A percentile compares a stretch with the other conserved stretches of the same genome.
phyloP scores from a whole-genome alignment of 2,888 invertebrate species.

The Tanaodytes sp. region DNA sequence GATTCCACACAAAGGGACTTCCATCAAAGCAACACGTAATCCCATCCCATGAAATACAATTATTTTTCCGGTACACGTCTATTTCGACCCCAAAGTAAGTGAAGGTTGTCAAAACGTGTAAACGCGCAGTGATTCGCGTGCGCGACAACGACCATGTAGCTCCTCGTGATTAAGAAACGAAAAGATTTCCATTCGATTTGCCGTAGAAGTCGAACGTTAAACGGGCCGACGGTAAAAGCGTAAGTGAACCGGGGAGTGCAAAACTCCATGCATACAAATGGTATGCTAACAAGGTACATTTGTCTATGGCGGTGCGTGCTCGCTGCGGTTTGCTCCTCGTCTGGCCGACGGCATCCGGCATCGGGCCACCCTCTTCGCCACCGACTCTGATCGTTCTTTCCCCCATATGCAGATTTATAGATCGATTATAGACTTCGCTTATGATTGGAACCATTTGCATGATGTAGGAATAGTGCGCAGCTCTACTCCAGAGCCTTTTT shows the following conservation, averaged over 20 bases:
- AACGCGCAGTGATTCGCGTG: slow-evolving; percentile 9
- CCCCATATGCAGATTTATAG: slow-evolving; percentile 72
- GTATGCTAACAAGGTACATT: slow-evolving; percentile 73
- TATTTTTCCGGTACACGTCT: too few relatives aligned
- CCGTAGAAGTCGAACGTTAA: slow-evolving; percentile 68
- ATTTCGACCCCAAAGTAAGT: too few relatives aligned
- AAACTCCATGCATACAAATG: slow-evolving; percentile 73
- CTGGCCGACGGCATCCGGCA: slow-evolving; percentile 50
- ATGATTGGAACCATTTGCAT: slow-evolving; percentile 73
- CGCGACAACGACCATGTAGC: too few relatives aligned
- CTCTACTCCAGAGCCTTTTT: slow-evolving; percentile 28
- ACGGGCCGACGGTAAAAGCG: slow-evolving; percentile 60
- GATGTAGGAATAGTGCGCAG: slow-evolving; percentile 64
- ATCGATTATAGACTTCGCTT: slow-evolving; percentile 72
- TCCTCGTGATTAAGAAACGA: slow-evolving; percentile 45
- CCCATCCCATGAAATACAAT: too few relatives aligned
- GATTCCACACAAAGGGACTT: too few relatives aligned
- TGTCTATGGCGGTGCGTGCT: slow-evolving; percentile 68
- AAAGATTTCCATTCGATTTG: slow-evolving; percentile 69
- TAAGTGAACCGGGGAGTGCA: slow-evolving; percentile 63
- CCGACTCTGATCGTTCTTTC: slow-evolving; percentile 54
- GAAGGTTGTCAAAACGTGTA: slow-evolving; percentile 27
- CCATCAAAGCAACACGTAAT: too few relatives aligned
- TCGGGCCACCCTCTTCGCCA: slow-evolving; percentile 47
- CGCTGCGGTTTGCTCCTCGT: slow-evolving; percentile 51